These are phyloP conservation scores for Dolichomitus sp. DNA, from an alignment of 2,888 invertebrate genomes.

Conservation along the genomic window DNA sequence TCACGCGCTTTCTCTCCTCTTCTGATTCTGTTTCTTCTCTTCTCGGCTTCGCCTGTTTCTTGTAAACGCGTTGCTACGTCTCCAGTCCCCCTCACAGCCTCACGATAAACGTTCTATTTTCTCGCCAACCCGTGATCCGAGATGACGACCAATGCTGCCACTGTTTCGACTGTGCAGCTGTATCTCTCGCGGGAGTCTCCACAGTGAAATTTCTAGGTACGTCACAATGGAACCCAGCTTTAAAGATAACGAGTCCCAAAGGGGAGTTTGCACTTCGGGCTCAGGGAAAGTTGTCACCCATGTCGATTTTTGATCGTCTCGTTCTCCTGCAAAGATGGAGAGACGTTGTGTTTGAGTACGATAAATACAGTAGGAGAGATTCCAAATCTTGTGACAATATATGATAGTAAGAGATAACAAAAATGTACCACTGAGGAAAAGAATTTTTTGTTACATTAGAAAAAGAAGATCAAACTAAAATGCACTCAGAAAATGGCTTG, in stretches of 20 bases:
- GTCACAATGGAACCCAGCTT: slow-evolving; percentile 11
- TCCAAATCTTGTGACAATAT: neutral
- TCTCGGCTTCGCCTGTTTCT: slow-evolving; percentile 13
- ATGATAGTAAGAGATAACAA: neutral
- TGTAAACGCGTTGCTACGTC: neutral
- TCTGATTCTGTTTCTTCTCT: neutral
- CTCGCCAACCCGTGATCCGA: slow-evolving; percentile 38
- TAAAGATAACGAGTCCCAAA: neutral
- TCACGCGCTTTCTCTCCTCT: slow-evolving; percentile 17
- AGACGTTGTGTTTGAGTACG: neutral
- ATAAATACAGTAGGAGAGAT: neutral
- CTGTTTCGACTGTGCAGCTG: slow-evolving; percentile 18
- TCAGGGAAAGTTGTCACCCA: neutral
- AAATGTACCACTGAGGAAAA: neutral
- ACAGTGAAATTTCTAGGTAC: neutral
- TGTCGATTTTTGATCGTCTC: slow-evolving; percentile 4
- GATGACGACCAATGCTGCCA: slow-evolving; percentile 21
- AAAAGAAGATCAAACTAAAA: no score
- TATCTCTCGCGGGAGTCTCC: neutral
- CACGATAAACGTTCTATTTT: slow-evolving; percentile 52
- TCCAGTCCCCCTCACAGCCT: neutral
- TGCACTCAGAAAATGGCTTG: no score
- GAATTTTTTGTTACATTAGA: no score
- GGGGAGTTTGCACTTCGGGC: slow-evolving; percentile 3
- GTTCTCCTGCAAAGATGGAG: slow-evolving; percentile 34